These are phyloP conservation scores for Leptocoma aspasia DNA, from an alignment of 2,113 vertebrate species.

Conservation along the genomic window DNA sequence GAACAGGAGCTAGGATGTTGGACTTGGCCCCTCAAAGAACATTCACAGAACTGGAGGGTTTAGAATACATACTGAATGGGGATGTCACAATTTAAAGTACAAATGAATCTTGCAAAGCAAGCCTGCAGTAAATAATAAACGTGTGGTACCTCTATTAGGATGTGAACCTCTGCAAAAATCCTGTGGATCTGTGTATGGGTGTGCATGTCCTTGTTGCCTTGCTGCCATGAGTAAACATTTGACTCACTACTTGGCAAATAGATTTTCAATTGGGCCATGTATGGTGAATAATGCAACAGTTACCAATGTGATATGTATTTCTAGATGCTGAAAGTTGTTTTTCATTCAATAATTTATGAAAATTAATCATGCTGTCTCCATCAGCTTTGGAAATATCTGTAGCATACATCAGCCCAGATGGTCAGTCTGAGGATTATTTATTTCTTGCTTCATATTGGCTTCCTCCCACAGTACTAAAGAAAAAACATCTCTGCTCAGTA, in stretches of 20 bases:
- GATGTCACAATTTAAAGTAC: not conserved
- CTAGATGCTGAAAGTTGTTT: not conserved
- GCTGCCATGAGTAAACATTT: constrained; percentile 7
- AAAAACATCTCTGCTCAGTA: not conserved
- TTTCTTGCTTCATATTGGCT: not conserved
- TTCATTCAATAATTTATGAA: constrained; percentile 59
- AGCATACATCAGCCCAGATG: not conserved
- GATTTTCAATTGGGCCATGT: not conserved
- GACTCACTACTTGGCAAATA: not conserved
- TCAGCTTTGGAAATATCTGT: constrained; percentile 4
- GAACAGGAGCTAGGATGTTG: not conserved
- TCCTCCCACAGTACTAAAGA: not conserved
- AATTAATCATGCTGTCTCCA: constrained; percentile 36
- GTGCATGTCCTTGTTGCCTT: not conserved
- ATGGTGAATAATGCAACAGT: constrained; percentile 33
- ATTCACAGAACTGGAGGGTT: not conserved
- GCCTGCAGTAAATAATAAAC: not conserved
- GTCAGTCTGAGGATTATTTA: not conserved
- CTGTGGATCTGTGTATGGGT: not conserved
- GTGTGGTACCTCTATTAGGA: not conserved
- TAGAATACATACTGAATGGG: not conserved
- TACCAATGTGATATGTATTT: constrained; percentile 16
- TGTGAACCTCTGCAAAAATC: not conserved
- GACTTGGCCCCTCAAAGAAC: not conserved
- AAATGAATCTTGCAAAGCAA: not conserved